Percentiles rank a stretch among this genome's conserved stretches.
These are phyloP conservation scores for Hetaerina titia DNA, from an alignment of 2,888 invertebrate genomes.

Conservation along the genomic window DNA sequence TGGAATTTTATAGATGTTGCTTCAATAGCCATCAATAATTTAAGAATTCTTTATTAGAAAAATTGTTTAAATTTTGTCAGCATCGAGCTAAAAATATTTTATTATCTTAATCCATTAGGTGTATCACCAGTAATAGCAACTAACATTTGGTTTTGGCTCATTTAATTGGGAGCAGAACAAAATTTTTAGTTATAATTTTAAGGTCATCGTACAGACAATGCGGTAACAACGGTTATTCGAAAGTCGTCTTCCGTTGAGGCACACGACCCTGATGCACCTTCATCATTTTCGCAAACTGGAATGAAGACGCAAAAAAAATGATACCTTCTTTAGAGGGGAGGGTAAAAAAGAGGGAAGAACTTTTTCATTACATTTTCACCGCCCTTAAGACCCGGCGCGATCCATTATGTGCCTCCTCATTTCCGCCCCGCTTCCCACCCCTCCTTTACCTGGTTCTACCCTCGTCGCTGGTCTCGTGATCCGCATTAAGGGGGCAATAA, in stretches of 20 bases:
- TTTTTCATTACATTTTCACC: constrained; percentile 15
- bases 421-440: not conserved
- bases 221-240: not conserved
- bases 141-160: not conserved
- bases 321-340: not conserved
- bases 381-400: not conserved
- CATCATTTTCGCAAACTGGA: not conserved
- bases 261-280: not conserved
- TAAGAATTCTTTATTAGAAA: too few relatives aligned
- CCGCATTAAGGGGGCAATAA: not conserved
- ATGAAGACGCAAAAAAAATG: not conserved
- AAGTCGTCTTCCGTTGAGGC: not conserved
- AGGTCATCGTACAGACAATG: not conserved
- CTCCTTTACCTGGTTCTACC: not conserved
- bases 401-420: not conserved
- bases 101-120: too few relatives aligned
- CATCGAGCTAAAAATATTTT: too few relatives aligned
- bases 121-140: too few relatives aligned
- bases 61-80: too few relatives aligned
- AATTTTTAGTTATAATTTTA: not conserved
- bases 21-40: too few relatives aligned
- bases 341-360: not conserved
- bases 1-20: too few relatives aligned
- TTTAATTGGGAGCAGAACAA: not conserved
- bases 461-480: not conserved